Evolutionary conservation across 2,888 invertebrate species (phyloP).

Genomic region (Gymnoscelis rufifasciata): DNA sequence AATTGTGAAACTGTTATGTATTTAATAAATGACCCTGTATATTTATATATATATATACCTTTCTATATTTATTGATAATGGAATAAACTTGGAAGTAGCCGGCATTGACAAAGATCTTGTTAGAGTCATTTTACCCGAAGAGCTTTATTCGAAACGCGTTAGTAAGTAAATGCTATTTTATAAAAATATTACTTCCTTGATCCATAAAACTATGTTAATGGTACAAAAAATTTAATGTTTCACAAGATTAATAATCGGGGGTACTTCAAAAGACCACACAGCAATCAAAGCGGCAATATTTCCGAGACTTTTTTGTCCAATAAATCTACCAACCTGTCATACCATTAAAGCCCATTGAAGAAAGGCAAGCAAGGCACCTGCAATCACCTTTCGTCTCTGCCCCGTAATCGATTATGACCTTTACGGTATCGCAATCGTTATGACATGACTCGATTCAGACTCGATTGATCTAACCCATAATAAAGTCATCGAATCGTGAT

Average conservation of each 20-base stretch:
- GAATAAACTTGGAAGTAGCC: too few relatives aligned
- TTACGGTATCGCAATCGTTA: conserved; percentile 29
- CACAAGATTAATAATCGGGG: background rate
- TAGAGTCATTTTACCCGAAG: too few relatives aligned
- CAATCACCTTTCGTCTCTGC: conserved; percentile 20
- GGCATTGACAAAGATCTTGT: too few relatives aligned
- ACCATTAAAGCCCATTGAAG: conserved; percentile 4
- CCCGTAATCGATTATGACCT: conserved; percentile 29
- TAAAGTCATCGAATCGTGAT: background rate
- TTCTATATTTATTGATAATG: background rate
- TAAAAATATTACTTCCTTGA: too few relatives aligned
- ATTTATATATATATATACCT: too few relatives aligned
- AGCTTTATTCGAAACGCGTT: too few relatives aligned
- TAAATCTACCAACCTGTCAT: conserved; percentile 16
- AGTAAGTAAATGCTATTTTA: too few relatives aligned
- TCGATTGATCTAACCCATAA: conserved; percentile 6
- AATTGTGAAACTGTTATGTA: conserved; percentile 6
- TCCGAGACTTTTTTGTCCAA: conserved; percentile 11
- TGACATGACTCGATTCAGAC: conserved; percentile 19
- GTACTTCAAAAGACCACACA: conserved; percentile 8
- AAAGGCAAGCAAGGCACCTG: conserved; percentile 14
- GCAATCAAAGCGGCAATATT: conserved; percentile 3
- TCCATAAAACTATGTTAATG: too few relatives aligned
- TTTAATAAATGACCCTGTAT: conserved; percentile 3
- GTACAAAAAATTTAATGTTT: too few relatives aligned